phyloP scores from a whole-genome alignment of 2,797 vertebrate species.

The Pangasius djambal region DNA sequence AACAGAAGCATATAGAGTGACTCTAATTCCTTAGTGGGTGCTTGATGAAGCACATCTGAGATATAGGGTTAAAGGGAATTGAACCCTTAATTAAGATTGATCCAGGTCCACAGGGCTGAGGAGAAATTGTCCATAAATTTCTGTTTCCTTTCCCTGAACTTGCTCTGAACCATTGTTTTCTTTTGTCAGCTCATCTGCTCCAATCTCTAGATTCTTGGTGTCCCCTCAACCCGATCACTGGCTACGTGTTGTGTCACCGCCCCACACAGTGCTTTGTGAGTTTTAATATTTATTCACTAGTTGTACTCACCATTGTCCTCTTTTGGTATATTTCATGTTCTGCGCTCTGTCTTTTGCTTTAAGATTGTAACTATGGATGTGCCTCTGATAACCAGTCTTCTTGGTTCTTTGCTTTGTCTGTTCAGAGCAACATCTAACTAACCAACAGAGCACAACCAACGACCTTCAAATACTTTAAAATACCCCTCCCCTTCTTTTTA shows the following conservation, averaged over 20 bases:
- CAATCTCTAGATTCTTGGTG: neutral
- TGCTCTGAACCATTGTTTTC: slow-evolving; percentile 1
- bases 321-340: neutral
- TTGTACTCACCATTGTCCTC: neutral
- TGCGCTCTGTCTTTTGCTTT: neutral
- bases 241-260: neutral
- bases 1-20: neutral
- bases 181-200: neutral
- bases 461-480: neutral
- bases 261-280: neutral
- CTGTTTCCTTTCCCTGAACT: neutral
- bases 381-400: neutral
- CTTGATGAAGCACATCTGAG: slow-evolving; percentile 25
- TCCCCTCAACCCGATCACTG: neutral
- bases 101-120: slow-evolving; percentile 32
- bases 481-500: neutral
- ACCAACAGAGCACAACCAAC: neutral
- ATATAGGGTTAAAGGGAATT: slow-evolving; percentile 36
- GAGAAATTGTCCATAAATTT: slow-evolving; percentile 28
- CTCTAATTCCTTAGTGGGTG: neutral
- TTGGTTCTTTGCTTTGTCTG: neutral
- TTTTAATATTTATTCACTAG: neutral
- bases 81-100: slow-evolving; percentile 50
- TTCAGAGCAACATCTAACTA: neutral
- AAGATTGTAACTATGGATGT: neutral